Base-by-base conservation (phyloP, 2,113 vertebrate species). In the Plestiodon gilberti region DNA sequence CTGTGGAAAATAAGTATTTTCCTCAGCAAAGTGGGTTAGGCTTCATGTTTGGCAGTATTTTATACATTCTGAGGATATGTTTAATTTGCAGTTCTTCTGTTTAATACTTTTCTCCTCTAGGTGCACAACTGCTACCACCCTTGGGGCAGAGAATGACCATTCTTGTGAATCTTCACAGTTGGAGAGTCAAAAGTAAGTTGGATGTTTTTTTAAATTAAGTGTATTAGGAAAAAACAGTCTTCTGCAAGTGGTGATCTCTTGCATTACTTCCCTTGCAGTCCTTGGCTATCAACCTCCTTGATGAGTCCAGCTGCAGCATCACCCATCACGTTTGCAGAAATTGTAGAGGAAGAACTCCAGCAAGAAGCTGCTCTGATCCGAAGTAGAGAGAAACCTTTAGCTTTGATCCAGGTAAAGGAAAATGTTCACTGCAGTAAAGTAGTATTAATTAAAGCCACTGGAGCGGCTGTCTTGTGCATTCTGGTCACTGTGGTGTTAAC, bases 381-480 rank as follows among this genome's bases (percentile, higher is more conserved):
- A 91, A 99, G 98, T 91, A 97, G 98, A 90, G 99, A 99, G 92
- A 99, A 99, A 92, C 98, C 98, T 52, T 97, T 99, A 95, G 98
- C 98, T 1, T 96, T 99, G 92, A 99, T 99, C 93, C 99, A 99
- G 98, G 99, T 99, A 96, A 93, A 11, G 2, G 33, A 74, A 40
- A 4, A 3, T 43, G 9, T 61, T 62, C 48, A 14, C 28, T 70
- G 35, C 35, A 64, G 38, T 81, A 65, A 75, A 75, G 59, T 57
- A 33, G 23, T 35, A 61, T 33, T 30, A 78, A 7, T 59, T 35
- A 61, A n/a, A n/a, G 11, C 20, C 14, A 6, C 64, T 25, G 2
- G 8, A 35, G 15, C 17, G 20, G 23, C n/a, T 73, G 18, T 55
- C 35, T 30, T 61, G 52, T 64, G 38, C 35, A 23, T 71, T 35